Evolutionary conservation across 1,140 invertebrate species (phyloP).

Genomic region (Aleiodes sp.): DNA sequence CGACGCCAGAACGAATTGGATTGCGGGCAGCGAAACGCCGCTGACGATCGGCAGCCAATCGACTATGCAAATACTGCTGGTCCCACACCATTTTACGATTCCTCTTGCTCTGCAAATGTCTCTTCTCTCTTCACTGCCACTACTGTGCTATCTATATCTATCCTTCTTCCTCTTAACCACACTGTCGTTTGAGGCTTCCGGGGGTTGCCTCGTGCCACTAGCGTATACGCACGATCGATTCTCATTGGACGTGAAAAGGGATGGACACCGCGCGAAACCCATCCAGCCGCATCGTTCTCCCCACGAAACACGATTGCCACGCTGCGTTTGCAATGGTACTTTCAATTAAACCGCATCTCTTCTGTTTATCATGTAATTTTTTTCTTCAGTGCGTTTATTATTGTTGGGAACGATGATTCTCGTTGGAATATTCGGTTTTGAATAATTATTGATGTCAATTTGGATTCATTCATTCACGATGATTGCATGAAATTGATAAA

Average conservation of each 20-base stretch:
- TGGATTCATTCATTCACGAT: no score
- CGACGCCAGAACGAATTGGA: background rate
- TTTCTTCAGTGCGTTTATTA: no score
- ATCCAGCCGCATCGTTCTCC: slow-evolving; percentile 3
- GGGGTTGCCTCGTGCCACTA: background rate
- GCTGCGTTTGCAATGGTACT: background rate
- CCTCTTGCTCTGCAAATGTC: background rate
- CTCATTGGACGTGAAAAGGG: slow-evolving; percentile 23
- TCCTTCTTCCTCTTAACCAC: background rate
- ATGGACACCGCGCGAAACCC: background rate
- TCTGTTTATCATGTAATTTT: background rate
- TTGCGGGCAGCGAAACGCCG: slow-evolving; percentile 24
- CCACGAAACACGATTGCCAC: slow-evolving; percentile 9
- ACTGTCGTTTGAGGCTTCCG: slow-evolving; percentile 15
- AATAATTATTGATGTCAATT: no score
- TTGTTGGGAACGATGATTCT: no score
- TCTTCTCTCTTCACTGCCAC: background rate
- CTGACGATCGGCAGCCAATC: slow-evolving; percentile 27
- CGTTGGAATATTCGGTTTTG: no score
- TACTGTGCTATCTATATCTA: background rate
- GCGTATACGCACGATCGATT: slow-evolving; percentile 26
- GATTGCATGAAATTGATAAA: no score
- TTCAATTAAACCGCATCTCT: slow-evolving; percentile 16
- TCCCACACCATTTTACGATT: slow-evolving; percentile 31
- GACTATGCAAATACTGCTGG: slow-evolving; percentile 28